These are phyloP conservation scores for Pantelozetes paolii DNA, from an alignment of 2,888 invertebrate genomes.

Conservation along the genomic window DNA sequence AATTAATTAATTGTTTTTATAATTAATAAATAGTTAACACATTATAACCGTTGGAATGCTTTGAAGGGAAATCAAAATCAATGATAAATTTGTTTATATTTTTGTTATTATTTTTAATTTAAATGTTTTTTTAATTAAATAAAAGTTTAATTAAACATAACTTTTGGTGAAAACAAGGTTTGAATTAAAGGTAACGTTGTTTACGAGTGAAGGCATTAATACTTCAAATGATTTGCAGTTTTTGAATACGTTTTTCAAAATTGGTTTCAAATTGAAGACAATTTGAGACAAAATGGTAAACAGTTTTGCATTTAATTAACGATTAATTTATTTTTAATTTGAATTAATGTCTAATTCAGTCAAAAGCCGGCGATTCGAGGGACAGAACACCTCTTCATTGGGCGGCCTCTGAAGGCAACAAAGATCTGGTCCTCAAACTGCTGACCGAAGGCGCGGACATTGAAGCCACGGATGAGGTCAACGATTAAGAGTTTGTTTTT, in stretches of 20 bases:
- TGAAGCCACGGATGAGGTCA: slow-evolving; percentile 69
- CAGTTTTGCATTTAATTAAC: background rate
- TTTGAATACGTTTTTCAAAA: too few relatives aligned
- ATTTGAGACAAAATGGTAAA: background rate
- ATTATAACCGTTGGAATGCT: slow-evolving; percentile 1
- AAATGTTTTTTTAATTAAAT: too few relatives aligned
- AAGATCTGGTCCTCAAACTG: slow-evolving; percentile 66
- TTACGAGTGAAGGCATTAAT: too few relatives aligned
- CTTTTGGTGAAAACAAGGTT: too few relatives aligned
- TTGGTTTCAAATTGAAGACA: too few relatives aligned
- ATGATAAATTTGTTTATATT: too few relatives aligned
- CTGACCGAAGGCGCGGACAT: slow-evolving; percentile 64
- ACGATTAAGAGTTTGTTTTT: slow-evolving; percentile 46
- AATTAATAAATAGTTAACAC: background rate
- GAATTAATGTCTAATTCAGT: background rate
- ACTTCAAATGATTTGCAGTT: too few relatives aligned
- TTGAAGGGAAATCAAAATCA: too few relatives aligned
- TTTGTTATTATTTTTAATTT: too few relatives aligned
- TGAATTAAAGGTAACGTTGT: too few relatives aligned
- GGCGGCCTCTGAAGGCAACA: slow-evolving; percentile 72
- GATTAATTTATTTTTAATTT: background rate
- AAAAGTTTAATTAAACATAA: too few relatives aligned
- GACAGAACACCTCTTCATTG: slow-evolving; percentile 62
- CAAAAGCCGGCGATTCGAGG: slow-evolving; percentile 13
- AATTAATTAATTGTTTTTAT: background rate